Evolutionary conservation across 1,140 invertebrate genomes (phyloP).

Genomic region (Drosophila azteca): DNA sequence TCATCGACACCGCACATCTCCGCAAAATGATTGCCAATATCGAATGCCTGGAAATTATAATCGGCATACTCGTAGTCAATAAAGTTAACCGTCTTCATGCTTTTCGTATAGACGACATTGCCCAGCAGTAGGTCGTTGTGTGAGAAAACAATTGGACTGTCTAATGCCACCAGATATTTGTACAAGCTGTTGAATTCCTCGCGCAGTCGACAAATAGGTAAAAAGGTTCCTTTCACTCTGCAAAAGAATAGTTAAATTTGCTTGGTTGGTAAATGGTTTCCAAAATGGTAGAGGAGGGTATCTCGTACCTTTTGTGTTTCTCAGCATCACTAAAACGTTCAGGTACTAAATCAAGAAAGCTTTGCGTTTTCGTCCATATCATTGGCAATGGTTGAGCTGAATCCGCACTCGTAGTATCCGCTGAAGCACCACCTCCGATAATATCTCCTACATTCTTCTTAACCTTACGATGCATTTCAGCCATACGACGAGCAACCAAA

Average conservation of each 20-base stretch:
- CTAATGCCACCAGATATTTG: constrained; percentile 86
- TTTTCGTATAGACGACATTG: constrained; percentile 94
- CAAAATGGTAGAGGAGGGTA: no score
- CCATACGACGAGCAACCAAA: constrained; percentile 91
- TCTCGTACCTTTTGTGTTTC: constrained; percentile 87
- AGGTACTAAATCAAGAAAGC: constrained; percentile 90
- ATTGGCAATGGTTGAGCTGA: constrained; percentile 84
- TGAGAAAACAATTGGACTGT: constrained; percentile 95
- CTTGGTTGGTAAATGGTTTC: not conserved
- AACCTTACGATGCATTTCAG: constrained; percentile 89
- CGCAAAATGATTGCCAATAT: constrained; percentile 99
- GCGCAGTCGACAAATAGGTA: constrained; percentile 87
- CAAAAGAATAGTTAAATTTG: not conserved
- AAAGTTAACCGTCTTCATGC: constrained; percentile 91
- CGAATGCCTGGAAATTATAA: constrained; percentile 97
- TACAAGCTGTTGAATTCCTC: constrained; percentile 89
- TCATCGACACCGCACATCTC: constrained; percentile 96
- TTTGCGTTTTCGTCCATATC: constrained; percentile 90
- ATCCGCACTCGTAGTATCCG: not conserved
- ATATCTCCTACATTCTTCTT: constrained; percentile 32
- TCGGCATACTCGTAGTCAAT: constrained; percentile 99
- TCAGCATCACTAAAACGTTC: constrained; percentile 86
- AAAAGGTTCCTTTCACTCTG: constrained; percentile 89
- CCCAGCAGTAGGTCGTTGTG: constrained; percentile 98
- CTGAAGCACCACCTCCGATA: no score